phyloP scores from a whole-genome alignment of 2,797 vertebrate species.

The Antrozous pallidus region DNA sequence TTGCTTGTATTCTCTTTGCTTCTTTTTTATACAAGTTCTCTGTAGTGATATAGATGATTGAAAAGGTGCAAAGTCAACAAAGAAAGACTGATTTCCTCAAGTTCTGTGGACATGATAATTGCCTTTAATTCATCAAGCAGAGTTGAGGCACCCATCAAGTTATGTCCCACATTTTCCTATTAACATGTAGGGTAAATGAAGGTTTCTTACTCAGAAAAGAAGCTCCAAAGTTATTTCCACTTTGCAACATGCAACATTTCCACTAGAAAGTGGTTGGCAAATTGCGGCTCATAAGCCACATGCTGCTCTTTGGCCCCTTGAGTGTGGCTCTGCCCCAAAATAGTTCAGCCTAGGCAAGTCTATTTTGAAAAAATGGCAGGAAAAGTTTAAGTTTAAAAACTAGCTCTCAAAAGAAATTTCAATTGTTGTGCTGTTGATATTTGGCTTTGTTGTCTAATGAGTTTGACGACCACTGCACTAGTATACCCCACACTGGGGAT shows the following conservation, averaged over 20 bases:
- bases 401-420: too few species aligned
- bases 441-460: too few species aligned
- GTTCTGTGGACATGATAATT: not conserved
- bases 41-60: not conserved
- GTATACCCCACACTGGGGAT: too few species aligned
- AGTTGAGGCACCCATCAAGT: not conserved
- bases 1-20: not conserved
- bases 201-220: slow-evolving; percentile 9
- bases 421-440: too few species aligned
- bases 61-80: not conserved
- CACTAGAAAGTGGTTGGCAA: too few species aligned
- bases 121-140: not conserved
- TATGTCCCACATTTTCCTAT: not conserved
- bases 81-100: not conserved
- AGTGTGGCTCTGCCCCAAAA: too few species aligned
- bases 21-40: not conserved
- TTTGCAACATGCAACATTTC: not conserved
- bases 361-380: too few species aligned
- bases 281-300: too few species aligned
- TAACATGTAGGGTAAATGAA: not conserved
- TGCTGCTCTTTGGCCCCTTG: too few species aligned
- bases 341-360: too few species aligned
- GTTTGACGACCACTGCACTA: too few species aligned
- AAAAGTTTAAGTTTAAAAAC: too few species aligned
- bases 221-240: not conserved